phyloP scores from a whole-genome alignment of 2,888 invertebrate species.

The Boloria euphrosyne region DNA sequence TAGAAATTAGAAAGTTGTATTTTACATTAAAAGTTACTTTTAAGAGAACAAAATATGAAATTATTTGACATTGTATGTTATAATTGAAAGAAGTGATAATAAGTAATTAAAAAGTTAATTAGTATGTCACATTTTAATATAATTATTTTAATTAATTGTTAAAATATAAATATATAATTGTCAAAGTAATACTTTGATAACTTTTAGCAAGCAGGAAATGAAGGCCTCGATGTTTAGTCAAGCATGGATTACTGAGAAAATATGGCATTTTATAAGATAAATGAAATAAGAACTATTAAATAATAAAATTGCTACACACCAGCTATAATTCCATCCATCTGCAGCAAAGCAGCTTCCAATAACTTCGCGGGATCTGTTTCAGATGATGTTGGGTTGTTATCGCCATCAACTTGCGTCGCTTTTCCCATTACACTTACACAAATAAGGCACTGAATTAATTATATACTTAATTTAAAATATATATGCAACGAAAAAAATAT shows the following conservation, averaged over 20 bases:
- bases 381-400: slow-evolving; percentile 75
- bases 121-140: not conserved
- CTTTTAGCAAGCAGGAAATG: slow-evolving; percentile 27
- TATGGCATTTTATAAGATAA: not conserved
- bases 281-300: slow-evolving; percentile 11
- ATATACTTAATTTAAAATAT: slow-evolving; percentile 32
- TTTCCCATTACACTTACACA: slow-evolving; percentile 69
- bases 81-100: too few species aligned
- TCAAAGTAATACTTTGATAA: slow-evolving; percentile 10
- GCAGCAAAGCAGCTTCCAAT: slow-evolving; percentile 91
- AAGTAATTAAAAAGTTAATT: not conserved
- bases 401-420: slow-evolving; percentile 74
- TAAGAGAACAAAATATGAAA: too few species aligned
- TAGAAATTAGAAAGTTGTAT: too few species aligned
- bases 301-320: slow-evolving; percentile 73
- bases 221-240: slow-evolving; percentile 36
- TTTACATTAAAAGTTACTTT: too few species aligned
- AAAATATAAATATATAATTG: too few species aligned
- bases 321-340: slow-evolving; percentile 95
- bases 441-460: slow-evolving; percentile 18
- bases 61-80: too few species aligned
- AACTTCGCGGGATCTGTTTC: slow-evolving; percentile 94
- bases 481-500: slow-evolving; percentile 33
- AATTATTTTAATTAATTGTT: not conserved
- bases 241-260: slow-evolving; percentile 30